phyloP scores from a whole-genome alignment of 2,113 vertebrate species.

The Crotalus helleri region DNA sequence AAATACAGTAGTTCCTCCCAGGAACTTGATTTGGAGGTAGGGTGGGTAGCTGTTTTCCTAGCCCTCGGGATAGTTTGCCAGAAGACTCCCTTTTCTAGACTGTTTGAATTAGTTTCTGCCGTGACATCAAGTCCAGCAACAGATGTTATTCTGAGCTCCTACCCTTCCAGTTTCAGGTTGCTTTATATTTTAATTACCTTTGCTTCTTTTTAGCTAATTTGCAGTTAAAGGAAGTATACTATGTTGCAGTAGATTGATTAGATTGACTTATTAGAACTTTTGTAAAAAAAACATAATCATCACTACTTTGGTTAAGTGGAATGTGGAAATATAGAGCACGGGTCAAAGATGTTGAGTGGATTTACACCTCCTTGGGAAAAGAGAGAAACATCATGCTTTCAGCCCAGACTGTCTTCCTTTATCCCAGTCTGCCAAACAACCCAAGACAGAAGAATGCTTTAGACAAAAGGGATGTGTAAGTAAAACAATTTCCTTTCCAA shows the following conservation, averaged over 20 bases:
- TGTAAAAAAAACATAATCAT: background rate
- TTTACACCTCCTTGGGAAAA: background rate
- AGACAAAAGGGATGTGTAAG: background rate
- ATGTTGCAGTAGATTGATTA: background rate
- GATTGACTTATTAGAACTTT: background rate
- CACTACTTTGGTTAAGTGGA: background rate
- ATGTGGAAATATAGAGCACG: rapidly evolving
- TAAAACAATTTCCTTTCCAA: background rate
- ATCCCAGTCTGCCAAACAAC: background rate
- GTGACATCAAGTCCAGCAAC: too few relatives aligned
- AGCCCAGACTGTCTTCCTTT: background rate
- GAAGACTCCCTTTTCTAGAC: too few relatives aligned
- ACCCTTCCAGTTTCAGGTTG: background rate
- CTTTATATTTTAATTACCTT: background rate
- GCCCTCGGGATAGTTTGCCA: too few relatives aligned
- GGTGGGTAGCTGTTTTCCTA: too few relatives aligned
- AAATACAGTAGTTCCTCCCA: too few relatives aligned
- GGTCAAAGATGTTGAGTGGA: background rate
- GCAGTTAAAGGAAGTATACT: background rate
- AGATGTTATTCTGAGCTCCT: background rate
- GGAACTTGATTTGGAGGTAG: too few relatives aligned
- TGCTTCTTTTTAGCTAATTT: background rate
- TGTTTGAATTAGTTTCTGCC: too few relatives aligned
- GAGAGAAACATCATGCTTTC: background rate
- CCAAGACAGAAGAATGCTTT: background rate